Conservation (phyloP, 1,140 invertebrate genomes). For the Lamellibrachia luymesi region DNA sequence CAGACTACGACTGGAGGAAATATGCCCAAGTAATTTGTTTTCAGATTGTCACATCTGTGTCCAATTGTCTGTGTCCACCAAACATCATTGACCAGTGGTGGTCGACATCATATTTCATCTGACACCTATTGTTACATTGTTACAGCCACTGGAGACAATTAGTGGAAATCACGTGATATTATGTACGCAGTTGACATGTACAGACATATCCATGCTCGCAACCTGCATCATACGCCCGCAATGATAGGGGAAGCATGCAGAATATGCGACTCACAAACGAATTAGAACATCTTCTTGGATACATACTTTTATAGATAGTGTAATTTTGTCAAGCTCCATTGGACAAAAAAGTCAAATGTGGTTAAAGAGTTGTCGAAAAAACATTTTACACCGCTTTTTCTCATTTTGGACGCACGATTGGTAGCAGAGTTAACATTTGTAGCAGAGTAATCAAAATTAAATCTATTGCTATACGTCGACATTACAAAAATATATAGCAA, state of each 20-base stretch:
- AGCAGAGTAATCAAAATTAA: too few species aligned
- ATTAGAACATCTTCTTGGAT: background rate
- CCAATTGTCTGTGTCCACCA: background rate
- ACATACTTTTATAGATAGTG: background rate
- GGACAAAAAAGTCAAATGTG: too few species aligned
- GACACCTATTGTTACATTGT: background rate
- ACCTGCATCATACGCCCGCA: too few species aligned
- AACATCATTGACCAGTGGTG: background rate
- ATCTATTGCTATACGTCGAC: too few species aligned
- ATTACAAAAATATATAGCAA: too few species aligned
- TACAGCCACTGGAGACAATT: background rate
- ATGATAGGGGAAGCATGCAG: background rate
- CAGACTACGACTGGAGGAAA: background rate
- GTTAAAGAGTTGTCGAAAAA: too few species aligned
- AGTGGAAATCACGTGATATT: background rate
- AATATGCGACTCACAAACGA: background rate
- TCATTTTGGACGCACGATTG: too few species aligned
- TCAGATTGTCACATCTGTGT: background rate
- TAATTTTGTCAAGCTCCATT: too few species aligned
- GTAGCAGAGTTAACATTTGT: too few species aligned
- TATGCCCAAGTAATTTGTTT: background rate
- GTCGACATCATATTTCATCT: background rate
- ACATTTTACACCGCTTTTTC: too few species aligned
- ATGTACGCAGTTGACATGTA: background rate
- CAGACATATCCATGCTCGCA: background rate